phyloP scores from a whole-genome alignment of 2,888 invertebrate genomes.

The Drymonia ruficornis region DNA sequence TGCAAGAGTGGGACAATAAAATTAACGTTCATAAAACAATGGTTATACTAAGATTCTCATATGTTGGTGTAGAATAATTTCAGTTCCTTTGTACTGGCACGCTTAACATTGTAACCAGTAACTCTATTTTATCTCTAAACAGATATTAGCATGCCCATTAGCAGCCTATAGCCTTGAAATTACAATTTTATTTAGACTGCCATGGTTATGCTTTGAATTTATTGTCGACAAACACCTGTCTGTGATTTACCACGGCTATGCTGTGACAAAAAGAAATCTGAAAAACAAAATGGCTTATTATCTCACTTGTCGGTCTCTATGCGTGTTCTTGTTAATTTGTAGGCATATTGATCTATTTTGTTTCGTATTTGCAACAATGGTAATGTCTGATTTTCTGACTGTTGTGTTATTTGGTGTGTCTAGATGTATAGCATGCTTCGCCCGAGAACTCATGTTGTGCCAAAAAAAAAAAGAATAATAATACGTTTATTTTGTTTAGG shows the following conservation, averaged over 20 bases:
- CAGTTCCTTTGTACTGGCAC: not conserved
- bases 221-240: not conserved
- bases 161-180: conserved; percentile 3
- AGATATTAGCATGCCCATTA: not conserved
- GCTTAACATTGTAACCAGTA: not conserved
- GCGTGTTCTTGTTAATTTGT: not conserved
- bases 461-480: no score
- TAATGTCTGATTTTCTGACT: no score
- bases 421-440: no score
- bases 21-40: no score
- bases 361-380: not conserved
- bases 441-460: no score
- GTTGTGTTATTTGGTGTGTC: no score
- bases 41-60: no score
- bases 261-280: not conserved
- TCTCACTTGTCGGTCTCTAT: not conserved
- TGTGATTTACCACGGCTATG: not conserved
- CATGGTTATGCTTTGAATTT: not conserved
- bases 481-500: no score
- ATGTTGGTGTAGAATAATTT: no score
- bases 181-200: not conserved
- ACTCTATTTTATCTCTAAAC: not conserved
- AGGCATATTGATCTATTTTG: not conserved
- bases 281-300: not conserved
- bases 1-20: no score